phyloP scores from a whole-genome alignment of 1,140 invertebrate genomes.

The Eurosta solidaginis region DNA sequence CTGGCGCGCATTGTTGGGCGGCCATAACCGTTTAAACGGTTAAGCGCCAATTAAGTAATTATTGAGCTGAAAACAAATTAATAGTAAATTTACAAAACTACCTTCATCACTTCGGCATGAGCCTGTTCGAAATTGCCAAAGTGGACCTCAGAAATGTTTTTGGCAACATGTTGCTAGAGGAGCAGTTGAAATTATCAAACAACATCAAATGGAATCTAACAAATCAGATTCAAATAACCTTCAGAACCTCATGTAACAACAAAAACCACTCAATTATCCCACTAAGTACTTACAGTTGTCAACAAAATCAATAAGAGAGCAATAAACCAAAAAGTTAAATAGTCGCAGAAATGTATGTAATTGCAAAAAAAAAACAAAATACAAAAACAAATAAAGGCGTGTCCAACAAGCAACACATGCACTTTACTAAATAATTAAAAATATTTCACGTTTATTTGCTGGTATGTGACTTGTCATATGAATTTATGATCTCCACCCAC shows the following conservation, averaged over 20 bases:
- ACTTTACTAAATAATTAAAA: constrained; percentile 20
- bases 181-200: no score
- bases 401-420: background rate
- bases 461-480: constrained; percentile 22
- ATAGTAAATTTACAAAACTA: no score
- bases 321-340: background rate
- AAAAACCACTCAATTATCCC: background rate
- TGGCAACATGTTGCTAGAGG: no score
- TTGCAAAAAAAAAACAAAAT: background rate
- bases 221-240: no score
- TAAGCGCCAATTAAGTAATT: no score
- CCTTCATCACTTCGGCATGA: no score
- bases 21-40: no score
- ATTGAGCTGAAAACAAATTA: no score
- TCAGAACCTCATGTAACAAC: background rate
- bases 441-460: background rate
- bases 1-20: no score
- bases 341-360: background rate
- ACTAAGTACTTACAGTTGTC: background rate
- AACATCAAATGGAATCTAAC: no score
- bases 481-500: constrained; percentile 22
- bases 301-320: background rate
- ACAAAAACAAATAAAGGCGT: constrained; percentile 29
- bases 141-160: no score
- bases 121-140: no score